Percentiles rank a stretch among this genome's conserved stretches.
These are phyloP conservation scores for Volucella inanis DNA, from an alignment of 2,888 invertebrate genomes.

Conservation along the genomic window DNA sequence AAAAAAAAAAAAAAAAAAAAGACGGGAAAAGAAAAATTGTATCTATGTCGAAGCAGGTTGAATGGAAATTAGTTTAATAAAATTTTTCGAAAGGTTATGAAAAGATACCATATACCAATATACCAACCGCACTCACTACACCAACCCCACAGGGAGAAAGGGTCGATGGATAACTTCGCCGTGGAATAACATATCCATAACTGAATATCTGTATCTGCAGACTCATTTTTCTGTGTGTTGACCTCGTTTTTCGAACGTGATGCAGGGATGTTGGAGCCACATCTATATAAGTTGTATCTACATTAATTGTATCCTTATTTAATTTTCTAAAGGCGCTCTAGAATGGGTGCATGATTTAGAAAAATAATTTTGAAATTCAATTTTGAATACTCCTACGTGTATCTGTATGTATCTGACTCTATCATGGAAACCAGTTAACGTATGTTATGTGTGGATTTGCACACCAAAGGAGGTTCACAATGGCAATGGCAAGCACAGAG, in stretches of 20 bases:
- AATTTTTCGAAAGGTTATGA: conserved; percentile 36
- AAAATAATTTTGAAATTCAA: conserved; percentile 59
- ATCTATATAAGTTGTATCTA: neutral
- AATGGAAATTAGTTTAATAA: conserved; percentile 67
- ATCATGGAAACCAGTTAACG: conserved; percentile 49
- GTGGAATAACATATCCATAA: neutral
- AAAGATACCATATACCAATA: no score
- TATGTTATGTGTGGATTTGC: neutral
- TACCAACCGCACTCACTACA: neutral
- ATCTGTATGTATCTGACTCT: conserved; percentile 9
- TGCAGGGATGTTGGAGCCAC: neutral
- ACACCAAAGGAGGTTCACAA: neutral
- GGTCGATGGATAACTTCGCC: neutral
- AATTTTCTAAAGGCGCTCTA: neutral
- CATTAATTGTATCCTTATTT: conserved; percentile 56
- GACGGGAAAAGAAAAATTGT: neutral
- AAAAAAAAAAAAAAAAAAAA: no score
- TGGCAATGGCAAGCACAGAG: neutral
- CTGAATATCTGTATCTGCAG: conserved; percentile 48
- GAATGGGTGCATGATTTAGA: conserved; percentile 3
- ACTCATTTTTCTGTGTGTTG: conserved; percentile 23
- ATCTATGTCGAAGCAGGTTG: conserved; percentile 31
- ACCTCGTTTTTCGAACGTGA: conserved; percentile 38
- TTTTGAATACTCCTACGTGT: conserved; percentile 9
- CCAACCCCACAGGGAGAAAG: neutral